A percentile compares a stretch with the other conserved stretches of the same genome.
Evolutionary conservation across 2,113 vertebrate genomes (phyloP).

Genomic region (Hippopotamus amphibius): DNA sequence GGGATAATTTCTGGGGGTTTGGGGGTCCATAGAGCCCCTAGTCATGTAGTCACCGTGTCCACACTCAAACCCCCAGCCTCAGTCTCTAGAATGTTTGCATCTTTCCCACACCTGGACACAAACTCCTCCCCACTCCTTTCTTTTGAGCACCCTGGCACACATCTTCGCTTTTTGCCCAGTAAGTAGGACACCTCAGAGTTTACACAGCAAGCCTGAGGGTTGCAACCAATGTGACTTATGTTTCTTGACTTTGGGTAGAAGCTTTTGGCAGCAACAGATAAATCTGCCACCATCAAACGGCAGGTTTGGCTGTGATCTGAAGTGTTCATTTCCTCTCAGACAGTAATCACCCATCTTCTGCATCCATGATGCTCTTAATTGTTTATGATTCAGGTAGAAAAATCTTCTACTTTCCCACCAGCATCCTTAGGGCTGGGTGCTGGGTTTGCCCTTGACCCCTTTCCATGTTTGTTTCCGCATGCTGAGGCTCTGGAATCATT

Average conservation of each 20-base stretch:
- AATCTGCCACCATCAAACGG: neutral
- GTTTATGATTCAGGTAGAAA: neutral
- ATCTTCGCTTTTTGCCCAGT: neutral
- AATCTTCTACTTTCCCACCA: neutral
- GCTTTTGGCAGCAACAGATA: neutral
- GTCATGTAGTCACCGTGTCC: neutral
- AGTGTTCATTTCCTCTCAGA: constrained; percentile 11
- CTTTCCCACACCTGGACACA: neutral
- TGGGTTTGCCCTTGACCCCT: neutral
- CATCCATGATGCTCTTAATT: neutral
- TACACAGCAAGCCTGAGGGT: neutral
- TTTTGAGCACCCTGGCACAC: neutral
- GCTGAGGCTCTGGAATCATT: neutral
- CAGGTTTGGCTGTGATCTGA: constrained; percentile 13
- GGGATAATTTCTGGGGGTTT: neutral
- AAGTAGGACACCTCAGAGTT: neutral
- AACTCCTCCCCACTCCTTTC: neutral
- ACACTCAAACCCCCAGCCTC: neutral
- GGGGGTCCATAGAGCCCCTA: neutral
- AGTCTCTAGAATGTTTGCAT: neutral
- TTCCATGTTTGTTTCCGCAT: neutral
- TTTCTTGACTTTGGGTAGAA: constrained; percentile 5
- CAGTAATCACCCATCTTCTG: neutral
- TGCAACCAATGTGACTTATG: neutral
- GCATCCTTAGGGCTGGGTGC: neutral